Evolutionary conservation across 2,888 invertebrate species (phyloP).

Genomic region (Cactoblastis cactorum): DNA sequence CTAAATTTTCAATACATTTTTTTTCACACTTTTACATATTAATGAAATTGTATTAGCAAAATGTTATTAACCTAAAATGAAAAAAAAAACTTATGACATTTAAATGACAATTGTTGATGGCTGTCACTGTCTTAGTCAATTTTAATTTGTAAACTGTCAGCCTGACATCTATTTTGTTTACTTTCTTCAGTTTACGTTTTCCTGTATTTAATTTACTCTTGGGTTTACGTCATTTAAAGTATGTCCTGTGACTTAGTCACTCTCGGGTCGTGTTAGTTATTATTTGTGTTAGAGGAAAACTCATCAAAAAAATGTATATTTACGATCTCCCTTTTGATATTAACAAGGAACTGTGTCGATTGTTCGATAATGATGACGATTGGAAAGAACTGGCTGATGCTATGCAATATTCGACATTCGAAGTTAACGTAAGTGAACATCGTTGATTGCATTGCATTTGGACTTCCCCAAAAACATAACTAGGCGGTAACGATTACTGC

Average conservation of each 20-base stretch:
- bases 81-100: too few relatives aligned
- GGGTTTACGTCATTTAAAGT: too few relatives aligned
- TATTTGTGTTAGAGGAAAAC: constrained; percentile 20
- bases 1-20: too few relatives aligned
- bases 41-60: too few relatives aligned
- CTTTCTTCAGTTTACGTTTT: too few relatives aligned
- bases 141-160: too few relatives aligned
- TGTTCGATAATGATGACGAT: constrained; percentile 87
- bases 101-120: too few relatives aligned
- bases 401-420: constrained; percentile 82
- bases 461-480: constrained; percentile 39
- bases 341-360: constrained; percentile 84
- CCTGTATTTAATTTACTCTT: too few relatives aligned
- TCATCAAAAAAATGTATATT: constrained; percentile 73
- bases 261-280: background rate
- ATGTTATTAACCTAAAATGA: too few relatives aligned
- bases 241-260: background rate
- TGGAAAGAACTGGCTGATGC: constrained; percentile 89
- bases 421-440: constrained; percentile 71
- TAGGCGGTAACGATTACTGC: constrained; percentile 4
- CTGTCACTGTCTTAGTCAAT: too few relatives aligned
- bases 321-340: constrained; percentile 86
- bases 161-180: too few relatives aligned
- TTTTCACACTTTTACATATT: too few relatives aligned
- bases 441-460: constrained; percentile 12